These are phyloP conservation scores for Eulacestoma nigropectus DNA, from an alignment of 2,113 vertebrate species.

Conservation along the genomic window DNA sequence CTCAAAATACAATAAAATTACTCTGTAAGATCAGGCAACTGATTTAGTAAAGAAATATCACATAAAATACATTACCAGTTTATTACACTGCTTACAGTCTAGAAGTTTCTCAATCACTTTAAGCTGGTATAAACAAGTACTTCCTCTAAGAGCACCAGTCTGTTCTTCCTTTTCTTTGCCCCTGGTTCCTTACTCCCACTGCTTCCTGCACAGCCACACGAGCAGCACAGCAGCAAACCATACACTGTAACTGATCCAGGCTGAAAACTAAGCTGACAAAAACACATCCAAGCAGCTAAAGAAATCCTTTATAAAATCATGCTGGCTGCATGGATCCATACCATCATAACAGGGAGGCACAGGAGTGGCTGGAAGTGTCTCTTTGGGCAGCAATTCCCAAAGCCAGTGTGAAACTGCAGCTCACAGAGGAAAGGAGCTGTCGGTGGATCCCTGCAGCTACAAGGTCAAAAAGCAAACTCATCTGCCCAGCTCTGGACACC, in stretches of 20 bases:
- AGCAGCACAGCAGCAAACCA: background rate
- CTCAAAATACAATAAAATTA: background rate
- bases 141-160: conserved; percentile 1
- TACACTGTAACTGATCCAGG: background rate
- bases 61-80: background rate
- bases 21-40: background rate
- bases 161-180: background rate
- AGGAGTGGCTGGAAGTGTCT: background rate
- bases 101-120: background rate
- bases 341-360: accelerated
- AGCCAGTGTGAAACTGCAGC: background rate
- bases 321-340: background rate
- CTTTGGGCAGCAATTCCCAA: background rate
- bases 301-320: background rate
- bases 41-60: background rate
- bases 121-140: background rate
- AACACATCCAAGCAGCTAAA: background rate
- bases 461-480: background rate
- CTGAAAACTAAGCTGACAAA: background rate
- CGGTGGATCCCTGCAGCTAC: accelerated
- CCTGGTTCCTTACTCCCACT: background rate
- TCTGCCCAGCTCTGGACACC: background rate
- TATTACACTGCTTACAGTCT: background rate
- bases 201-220: background rate
- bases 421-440: background rate